phyloP scores from a whole-genome alignment of 2,888 invertebrate genomes.

The Aporophyla nigra region DNA sequence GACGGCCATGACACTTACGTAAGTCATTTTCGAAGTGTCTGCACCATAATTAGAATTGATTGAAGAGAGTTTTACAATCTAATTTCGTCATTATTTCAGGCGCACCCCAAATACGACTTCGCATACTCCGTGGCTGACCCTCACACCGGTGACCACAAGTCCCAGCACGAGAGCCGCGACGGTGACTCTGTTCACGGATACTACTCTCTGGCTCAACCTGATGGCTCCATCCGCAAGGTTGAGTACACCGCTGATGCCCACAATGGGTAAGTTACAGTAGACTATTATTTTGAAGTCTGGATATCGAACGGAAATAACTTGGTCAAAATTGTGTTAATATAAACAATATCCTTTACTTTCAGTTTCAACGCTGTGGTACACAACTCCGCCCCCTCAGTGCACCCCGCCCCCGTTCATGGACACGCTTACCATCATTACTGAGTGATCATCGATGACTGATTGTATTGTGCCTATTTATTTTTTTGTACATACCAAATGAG shows the following conservation, averaged over 20 bases:
- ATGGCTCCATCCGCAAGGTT: constrained; percentile 88
- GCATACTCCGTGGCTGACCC: constrained; percentile 90
- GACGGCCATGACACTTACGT: constrained; percentile 73
- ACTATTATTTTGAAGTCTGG: neutral
- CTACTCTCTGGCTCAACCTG: constrained; percentile 90
- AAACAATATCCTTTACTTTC: constrained; percentile 52
- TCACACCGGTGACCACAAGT: constrained; percentile 91
- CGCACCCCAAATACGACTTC: constrained; percentile 87
- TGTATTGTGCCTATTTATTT: constrained; percentile 51
- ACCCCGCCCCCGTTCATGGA: constrained; percentile 77
- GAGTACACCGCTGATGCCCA: constrained; percentile 84
- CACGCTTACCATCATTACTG: constrained; percentile 76
- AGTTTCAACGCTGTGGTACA: constrained; percentile 89
- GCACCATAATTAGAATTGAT: constrained; percentile 8
- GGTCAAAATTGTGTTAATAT: neutral
- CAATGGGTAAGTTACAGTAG: constrained; percentile 63
- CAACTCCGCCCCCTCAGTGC: constrained; percentile 82
- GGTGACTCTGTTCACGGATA: constrained; percentile 90
- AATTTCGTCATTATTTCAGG: constrained; percentile 68
- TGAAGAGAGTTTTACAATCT: neutral
- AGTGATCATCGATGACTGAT: constrained; percentile 33
- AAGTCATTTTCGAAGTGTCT: constrained; percentile 73
- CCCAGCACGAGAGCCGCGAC: constrained; percentile 89
- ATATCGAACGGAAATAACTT: neutral
- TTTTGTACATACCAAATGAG: constrained; percentile 24